Base-by-base conservation (phyloP, 2,113 vertebrate genomes). In the Pyxicephalus adspersus region DNA sequence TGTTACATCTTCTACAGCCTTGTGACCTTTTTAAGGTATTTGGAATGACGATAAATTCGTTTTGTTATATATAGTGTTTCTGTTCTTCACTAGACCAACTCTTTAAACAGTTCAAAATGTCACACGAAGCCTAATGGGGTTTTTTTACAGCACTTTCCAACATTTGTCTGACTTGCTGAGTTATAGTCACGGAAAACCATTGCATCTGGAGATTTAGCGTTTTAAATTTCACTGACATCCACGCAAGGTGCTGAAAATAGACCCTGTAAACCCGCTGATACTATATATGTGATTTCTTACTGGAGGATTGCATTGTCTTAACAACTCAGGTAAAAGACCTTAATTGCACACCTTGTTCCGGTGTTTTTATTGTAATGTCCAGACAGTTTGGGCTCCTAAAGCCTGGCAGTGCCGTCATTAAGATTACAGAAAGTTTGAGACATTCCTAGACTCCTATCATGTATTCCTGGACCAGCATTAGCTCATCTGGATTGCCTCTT, bases 391-490 rank as follows among this genome's bases (percentile, higher is more conserved):
- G 57, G 8, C 83, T 67, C 18, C 65, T 45, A 51, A 58, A 58
- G 81, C 23, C 50, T 83, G 61, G 77, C 80, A 78, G 61, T 83
- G 23, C 78, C 75, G 73, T 66, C 75, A 22, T 76, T 65, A 76
- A 76, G 9, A 55, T 83, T 72, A 34, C 17, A 17, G n/a, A 0
- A 15, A 5, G 19, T 15, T 28, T 58, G 34, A 60, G 22, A 83
- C 34, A 79, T 83, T 45, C 68, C n/a, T 70, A 28, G 64, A 57
- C 65, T 71, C 57, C 0, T 0, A 34, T 65, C 75, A 52, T 75
- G 68, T 80, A 25, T 64, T 64, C 34, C 57, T 73, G 26, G 28
- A 65, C 16, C 25, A n/a, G 28, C 68, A 74, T 74, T 55, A 64
- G 61, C 71, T 66, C 72, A 75, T 82, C 4, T 60, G 61, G 4